Evolutionary conservation across 1,140 invertebrate species (phyloP), one percentile per base, ranked within the genome.

Genomic region (Venturia canescens): DNA sequence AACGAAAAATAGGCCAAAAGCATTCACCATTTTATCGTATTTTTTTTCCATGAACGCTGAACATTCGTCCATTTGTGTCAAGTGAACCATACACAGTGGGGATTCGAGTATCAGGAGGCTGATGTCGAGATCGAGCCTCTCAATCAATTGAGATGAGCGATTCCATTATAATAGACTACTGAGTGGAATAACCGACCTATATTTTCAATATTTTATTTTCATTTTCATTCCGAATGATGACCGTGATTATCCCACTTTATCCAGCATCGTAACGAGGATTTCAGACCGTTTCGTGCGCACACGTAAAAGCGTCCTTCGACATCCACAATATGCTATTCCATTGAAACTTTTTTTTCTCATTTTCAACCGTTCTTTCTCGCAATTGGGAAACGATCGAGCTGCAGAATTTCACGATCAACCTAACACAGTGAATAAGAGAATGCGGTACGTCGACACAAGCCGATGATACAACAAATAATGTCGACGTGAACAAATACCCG

Each of bases 51-150:
- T 44, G 38, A 44, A 44, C 38, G 7, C 38, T 44, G 38, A 80
- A 80, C 76, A 79, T 76, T 18, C 66, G 78, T 70, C 48, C 81
- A n/a, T 57, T 57, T 18, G 21, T 57, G 53, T 57, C 53, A 57
- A 23, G 53, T 57, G 21, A 57, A 57, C 18, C 18, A n/a, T 23
- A 57, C 53, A 23, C 21, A 57, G 18, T 57, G 53, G 9, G 53
- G n/a, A 57, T 57, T 57, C 53, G 21, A 57, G 53, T 57, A 57
- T 23, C 53, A 23, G 21, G 53, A 57, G 53, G 53, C 21, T 7
- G 5, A 57, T 57, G 53, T 44, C 38, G 38, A 44, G 38, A 44
- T 57, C 53, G 21, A 23, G 5, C 53, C 53, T 23, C 53, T 57
- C 53, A 23, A 57, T 57, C 53, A 57, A 57, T 57, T 23, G 18